phyloP scores from a whole-genome alignment of 2,113 vertebrate genomes.

The Lates calcarifer region DNA sequence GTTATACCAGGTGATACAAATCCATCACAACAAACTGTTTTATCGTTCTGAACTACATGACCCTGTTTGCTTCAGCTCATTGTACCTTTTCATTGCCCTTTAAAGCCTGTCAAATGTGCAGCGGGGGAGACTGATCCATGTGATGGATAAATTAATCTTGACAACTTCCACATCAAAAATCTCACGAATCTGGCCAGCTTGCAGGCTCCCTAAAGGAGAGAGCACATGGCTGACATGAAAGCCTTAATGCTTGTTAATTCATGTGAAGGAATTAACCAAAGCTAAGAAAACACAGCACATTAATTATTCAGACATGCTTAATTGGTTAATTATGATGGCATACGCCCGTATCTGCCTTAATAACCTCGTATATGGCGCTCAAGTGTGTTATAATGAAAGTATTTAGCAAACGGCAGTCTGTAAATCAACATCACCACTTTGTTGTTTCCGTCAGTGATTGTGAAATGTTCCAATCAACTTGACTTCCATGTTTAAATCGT shows the following conservation, averaged over 20 bases:
- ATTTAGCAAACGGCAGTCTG: slow-evolving; percentile 47
- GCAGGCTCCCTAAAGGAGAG: background rate
- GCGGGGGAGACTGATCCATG: slow-evolving; percentile 3
- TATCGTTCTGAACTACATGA: slow-evolving; percentile 29
- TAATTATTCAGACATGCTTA: slow-evolving; percentile 61
- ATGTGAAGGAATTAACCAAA: slow-evolving; percentile 38
- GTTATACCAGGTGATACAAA: background rate
- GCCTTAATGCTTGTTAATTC: slow-evolving; percentile 11
- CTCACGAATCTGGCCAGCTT: slow-evolving; percentile 2
- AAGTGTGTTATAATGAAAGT: slow-evolving; percentile 39
- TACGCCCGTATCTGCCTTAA: slow-evolving; percentile 42
- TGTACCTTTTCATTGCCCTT: slow-evolving; percentile 29
- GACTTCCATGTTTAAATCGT: slow-evolving; percentile 32
- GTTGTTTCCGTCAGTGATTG: slow-evolving; percentile 20
- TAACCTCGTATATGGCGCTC: slow-evolving; percentile 33
- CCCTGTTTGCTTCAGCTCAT: slow-evolving; percentile 32
- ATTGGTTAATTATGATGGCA: slow-evolving; percentile 65
- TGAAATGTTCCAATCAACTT: slow-evolving; percentile 51
- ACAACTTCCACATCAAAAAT: slow-evolving; percentile 47
- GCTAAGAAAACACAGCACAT: slow-evolving; percentile 46
- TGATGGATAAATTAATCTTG: slow-evolving; percentile 54
- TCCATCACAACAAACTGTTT: slow-evolving; percentile 23
- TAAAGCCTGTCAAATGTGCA: slow-evolving; percentile 50
- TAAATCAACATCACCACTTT: slow-evolving; percentile 32
- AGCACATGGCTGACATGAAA: slow-evolving; percentile 15